These are phyloP conservation scores for Otus scops DNA, from an alignment of 2,797 vertebrate species.

Conservation along the genomic window DNA sequence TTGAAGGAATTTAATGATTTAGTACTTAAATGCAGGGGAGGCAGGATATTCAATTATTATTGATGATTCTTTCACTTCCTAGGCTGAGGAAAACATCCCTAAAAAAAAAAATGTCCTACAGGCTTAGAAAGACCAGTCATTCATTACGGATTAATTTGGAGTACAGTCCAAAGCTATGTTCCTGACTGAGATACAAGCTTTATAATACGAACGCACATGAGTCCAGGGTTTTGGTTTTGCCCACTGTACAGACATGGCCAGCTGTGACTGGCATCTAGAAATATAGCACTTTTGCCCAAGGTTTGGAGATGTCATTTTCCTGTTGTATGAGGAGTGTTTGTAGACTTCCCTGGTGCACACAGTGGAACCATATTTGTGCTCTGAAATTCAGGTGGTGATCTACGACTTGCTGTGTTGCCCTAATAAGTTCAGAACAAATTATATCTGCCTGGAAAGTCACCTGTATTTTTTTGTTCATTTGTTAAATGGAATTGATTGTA, in stretches of 20 bases:
- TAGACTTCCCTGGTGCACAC: not conserved
- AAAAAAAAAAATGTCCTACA: not conserved
- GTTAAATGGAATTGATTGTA: not conserved
- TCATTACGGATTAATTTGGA: not conserved
- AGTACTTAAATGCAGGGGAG: not conserved
- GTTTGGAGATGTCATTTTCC: not conserved
- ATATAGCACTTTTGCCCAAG: rapidly evolving
- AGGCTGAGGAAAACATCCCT: not conserved
- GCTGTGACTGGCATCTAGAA: not conserved
- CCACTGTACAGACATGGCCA: not conserved
- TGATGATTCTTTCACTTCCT: not conserved
- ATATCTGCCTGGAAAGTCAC: not conserved
- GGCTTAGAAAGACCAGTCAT: not conserved
- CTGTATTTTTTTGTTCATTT: not conserved
- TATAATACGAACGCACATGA: not conserved
- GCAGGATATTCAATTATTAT: not conserved
- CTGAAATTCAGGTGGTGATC: not conserved
- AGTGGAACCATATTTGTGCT: not conserved
- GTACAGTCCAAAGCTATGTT: not conserved
- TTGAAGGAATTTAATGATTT: not conserved
- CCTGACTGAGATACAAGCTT: not conserved
- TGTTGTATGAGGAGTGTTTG: not conserved
- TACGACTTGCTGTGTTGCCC: not conserved
- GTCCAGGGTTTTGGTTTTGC: not conserved
- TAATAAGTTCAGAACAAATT: not conserved